Conservation (phyloP, 2,797 vertebrate genomes). For the Scleropages formosus region DNA sequence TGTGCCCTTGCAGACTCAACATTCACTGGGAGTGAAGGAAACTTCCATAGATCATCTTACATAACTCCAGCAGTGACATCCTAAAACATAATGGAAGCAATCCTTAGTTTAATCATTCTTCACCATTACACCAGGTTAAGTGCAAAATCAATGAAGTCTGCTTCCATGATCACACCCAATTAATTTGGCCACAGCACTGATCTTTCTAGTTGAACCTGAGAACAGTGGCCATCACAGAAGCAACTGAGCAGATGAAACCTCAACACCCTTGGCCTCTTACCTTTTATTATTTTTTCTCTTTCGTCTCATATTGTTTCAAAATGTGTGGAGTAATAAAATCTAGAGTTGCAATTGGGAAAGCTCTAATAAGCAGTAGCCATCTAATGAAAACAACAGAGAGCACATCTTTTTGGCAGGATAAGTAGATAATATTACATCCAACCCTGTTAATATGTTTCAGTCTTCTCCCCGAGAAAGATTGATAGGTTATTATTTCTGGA, state of each 20-base stretch:
- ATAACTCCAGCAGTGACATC: too few relatives aligned
- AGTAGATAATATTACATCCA: constrained; percentile 20
- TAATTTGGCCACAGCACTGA: too few relatives aligned
- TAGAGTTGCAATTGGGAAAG: too few relatives aligned
- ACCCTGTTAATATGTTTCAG: constrained; percentile 20
- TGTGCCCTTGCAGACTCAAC: too few relatives aligned
- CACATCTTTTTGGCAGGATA: constrained; percentile 1
- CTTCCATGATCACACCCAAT: too few relatives aligned
- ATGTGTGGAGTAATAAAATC: background rate
- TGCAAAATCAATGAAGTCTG: too few relatives aligned
- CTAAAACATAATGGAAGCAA: too few relatives aligned
- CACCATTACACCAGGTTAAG: too few relatives aligned
- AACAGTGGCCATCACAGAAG: background rate
- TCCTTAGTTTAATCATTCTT: too few relatives aligned
- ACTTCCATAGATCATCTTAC: too few relatives aligned
- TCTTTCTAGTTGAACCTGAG: background rate
- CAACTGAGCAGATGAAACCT: background rate
- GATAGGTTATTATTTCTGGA: constrained; percentile 32
- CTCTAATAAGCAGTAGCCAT: constrained; percentile 1
- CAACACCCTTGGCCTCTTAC: background rate
- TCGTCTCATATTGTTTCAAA: background rate
- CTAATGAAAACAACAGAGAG: constrained; percentile 9
- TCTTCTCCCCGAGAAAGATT: constrained; percentile 17
- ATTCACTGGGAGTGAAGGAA: too few relatives aligned
- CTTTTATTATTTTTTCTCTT: constrained; percentile 4